phyloP scores from a whole-genome alignment of 2,113 vertebrate genomes.

The Poeciliopsis retropinna region DNA sequence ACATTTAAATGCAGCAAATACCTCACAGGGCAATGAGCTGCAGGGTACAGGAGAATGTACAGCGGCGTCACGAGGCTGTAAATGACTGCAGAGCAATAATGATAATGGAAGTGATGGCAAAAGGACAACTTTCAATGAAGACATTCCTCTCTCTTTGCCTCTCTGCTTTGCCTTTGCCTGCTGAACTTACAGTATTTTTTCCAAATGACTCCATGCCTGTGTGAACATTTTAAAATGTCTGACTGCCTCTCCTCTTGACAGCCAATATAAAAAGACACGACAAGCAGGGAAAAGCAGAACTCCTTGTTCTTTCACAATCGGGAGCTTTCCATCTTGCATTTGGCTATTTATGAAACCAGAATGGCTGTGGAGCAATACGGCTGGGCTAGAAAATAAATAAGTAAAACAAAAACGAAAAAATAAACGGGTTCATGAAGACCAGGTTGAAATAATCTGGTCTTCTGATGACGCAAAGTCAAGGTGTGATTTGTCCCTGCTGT shows the following conservation, averaged over 20 bases:
- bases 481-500: conserved; percentile 2
- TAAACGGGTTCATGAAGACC: neutral
- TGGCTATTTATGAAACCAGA: neutral
- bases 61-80: conserved; percentile 58
- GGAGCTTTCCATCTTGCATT: neutral
- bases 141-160: conserved; percentile 1
- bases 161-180: conserved; percentile 32
- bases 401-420: neutral
- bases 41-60: conserved; percentile 45
- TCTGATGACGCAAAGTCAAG: conserved; percentile 28
- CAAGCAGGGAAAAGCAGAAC: neutral
- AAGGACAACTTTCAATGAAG: conserved; percentile 65
- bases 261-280: neutral
- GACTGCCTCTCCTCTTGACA: conserved; percentile 12
- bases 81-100: conserved; percentile 72
- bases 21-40: conserved; percentile 31
- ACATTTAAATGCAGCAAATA: conserved; percentile 12
- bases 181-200: conserved; percentile 20
- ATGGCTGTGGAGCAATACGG: neutral
- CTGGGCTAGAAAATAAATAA: neutral
- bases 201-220: conserved; percentile 14
- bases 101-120: conserved; percentile 75
- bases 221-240: neutral
- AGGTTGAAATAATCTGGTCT: conserved; percentile 6
- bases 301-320: neutral